These are phyloP conservation scores for Erebia ligea DNA, from an alignment of 2,888 invertebrate genomes.

Conservation along the genomic window DNA sequence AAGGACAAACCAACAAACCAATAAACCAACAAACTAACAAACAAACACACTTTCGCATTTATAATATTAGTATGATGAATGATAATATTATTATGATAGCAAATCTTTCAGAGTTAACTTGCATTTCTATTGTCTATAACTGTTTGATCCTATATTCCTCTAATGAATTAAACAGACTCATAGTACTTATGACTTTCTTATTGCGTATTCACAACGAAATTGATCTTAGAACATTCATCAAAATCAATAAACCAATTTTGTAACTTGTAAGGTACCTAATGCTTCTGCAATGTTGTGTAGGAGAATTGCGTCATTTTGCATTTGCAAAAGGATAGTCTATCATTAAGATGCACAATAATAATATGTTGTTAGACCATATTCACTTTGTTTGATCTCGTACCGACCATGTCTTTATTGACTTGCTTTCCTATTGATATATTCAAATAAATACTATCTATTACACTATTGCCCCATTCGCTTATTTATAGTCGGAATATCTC, in stretches of 20 bases:
- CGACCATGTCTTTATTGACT: background rate
- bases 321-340: slow-evolving; percentile 13
- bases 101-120: too few species aligned
- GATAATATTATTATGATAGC: too few species aligned
- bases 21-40: too few species aligned
- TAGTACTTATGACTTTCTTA: slow-evolving; percentile 12
- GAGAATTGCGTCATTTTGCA: slow-evolving; percentile 31
- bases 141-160: background rate
- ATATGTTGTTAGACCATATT: background rate
- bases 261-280: slow-evolving; percentile 3
- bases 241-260: slow-evolving; percentile 20
- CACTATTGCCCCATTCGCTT: background rate
- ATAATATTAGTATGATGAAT: too few species aligned
- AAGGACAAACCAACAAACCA: too few species aligned
- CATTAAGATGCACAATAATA: slow-evolving; percentile 15
- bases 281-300: slow-evolving; percentile 9
- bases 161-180: background rate
- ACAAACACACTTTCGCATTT: too few species aligned
- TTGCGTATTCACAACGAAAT: background rate
- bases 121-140: background rate
- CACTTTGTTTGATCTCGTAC: background rate
- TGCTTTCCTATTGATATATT: background rate
- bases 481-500: background rate
- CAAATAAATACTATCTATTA: background rate
- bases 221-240: slow-evolving; percentile 16